Conservation (phyloP, 2,888 invertebrate species). For the Drosophila acutilabella region DNA sequence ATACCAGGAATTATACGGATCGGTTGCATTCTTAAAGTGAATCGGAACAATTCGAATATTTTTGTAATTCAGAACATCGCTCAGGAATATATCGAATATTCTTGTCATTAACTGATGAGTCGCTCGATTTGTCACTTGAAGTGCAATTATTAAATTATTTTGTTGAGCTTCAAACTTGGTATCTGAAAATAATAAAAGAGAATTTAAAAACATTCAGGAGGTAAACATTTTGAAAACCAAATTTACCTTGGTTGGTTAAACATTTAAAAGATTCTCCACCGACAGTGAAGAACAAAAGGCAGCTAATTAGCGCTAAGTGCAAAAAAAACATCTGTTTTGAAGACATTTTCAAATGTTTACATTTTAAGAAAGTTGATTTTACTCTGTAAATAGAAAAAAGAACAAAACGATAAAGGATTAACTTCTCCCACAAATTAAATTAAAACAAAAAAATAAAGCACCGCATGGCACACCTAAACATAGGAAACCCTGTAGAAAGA, state of each 20-base stretch:
- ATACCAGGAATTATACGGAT: conserved; percentile 36
- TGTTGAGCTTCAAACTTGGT: neutral
- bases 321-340: neutral
- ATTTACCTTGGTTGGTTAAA: conserved; percentile 13
- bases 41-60: conserved; percentile 84
- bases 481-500: no score
- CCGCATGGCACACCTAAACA: no score
- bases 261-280: conserved; percentile 19
- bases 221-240: no score
- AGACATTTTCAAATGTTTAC: conserved; percentile 21
- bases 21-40: conserved; percentile 28
- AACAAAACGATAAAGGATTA: neutral
- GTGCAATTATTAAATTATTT: conserved; percentile 50
- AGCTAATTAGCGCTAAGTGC: conserved; percentile 4
- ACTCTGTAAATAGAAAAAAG: conserved; percentile 3
- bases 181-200: conserved; percentile 18
- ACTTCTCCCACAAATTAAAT: neutral
- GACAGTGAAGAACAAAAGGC: conserved; percentile 8
- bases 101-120: conserved; percentile 87
- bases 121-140: conserved; percentile 87
- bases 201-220: neutral
- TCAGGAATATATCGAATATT: conserved; percentile 87
- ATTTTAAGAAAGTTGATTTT: neutral
- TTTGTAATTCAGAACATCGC: conserved; percentile 86
- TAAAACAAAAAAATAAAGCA: neutral